phyloP scores from a whole-genome alignment of 1,140 invertebrate species.

The Saccostrea cuccullata region DNA sequence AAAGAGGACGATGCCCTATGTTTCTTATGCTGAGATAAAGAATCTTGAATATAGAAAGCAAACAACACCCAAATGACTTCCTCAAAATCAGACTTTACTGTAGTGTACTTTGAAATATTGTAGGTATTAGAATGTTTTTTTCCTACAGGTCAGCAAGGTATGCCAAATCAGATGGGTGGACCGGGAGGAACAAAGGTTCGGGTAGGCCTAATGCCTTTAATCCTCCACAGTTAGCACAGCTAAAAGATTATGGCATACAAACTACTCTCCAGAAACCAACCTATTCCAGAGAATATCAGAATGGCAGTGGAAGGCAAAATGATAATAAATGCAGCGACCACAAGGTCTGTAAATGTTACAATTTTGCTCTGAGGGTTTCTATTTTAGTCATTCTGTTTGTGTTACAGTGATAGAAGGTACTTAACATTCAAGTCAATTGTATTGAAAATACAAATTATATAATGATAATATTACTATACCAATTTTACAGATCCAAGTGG shows the following conservation, averaged over 20 bases:
- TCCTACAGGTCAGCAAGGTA: constrained; percentile 58
- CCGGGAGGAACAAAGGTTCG: constrained; percentile 43
- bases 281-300: constrained; percentile 85
- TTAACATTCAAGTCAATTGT: not conserved
- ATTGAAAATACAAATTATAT: not conserved
- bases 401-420: too few relatives aligned
- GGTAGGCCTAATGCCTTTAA: constrained; percentile 66
- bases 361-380: not conserved
- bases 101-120: not conserved
- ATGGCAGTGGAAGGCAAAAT: constrained; percentile 85
- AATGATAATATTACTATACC: not conserved
- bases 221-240: constrained; percentile 86
- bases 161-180: constrained; percentile 48
- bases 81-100: not conserved
- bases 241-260: constrained; percentile 97
- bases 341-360: constrained; percentile 67
- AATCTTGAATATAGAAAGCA: too few relatives aligned
- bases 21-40: too few relatives aligned
- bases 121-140: not conserved
- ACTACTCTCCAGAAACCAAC: constrained; percentile 92
- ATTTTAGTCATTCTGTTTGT: not conserved
- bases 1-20: too few relatives aligned
- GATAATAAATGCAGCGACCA: constrained; percentile 73
- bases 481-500: constrained; percentile 37
- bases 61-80: too few relatives aligned